Evolutionary conservation across 2,113 vertebrate genomes (phyloP).

Genomic region (Tachycineta bicolor): DNA sequence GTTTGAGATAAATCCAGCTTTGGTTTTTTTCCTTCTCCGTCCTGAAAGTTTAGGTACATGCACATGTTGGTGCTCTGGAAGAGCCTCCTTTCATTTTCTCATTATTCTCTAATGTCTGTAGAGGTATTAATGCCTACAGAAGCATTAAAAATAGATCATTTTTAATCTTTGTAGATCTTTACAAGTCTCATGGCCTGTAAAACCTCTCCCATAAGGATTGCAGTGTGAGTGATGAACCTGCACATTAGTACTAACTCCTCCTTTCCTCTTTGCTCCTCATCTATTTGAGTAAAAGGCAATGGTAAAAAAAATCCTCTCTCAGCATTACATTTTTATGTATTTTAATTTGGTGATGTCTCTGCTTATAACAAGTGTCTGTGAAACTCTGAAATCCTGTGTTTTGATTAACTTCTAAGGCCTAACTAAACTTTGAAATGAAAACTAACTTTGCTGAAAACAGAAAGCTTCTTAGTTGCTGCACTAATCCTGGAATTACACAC

Average conservation of each 20-base stretch:
- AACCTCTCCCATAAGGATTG: background rate
- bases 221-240: background rate
- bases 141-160: background rate
- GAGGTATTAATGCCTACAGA: background rate
- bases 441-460: conserved; percentile 36
- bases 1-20: background rate
- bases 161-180: background rate
- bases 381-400: background rate
- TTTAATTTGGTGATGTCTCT: background rate
- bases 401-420: conserved; percentile 20
- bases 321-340: background rate
- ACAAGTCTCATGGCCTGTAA: background rate
- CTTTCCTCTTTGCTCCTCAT: background rate
- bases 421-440: conserved; percentile 54
- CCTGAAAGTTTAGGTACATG: background rate
- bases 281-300: background rate
- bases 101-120: background rate
- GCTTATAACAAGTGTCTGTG: background rate
- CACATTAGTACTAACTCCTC: background rate
- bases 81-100: background rate
- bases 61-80: background rate
- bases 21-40: background rate
- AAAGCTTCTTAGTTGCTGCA: conserved; percentile 38
- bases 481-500: conserved; percentile 58
- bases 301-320: background rate